Evolutionary conservation across 2,888 invertebrate genomes (phyloP).

Genomic region (Saturnia japonica): DNA sequence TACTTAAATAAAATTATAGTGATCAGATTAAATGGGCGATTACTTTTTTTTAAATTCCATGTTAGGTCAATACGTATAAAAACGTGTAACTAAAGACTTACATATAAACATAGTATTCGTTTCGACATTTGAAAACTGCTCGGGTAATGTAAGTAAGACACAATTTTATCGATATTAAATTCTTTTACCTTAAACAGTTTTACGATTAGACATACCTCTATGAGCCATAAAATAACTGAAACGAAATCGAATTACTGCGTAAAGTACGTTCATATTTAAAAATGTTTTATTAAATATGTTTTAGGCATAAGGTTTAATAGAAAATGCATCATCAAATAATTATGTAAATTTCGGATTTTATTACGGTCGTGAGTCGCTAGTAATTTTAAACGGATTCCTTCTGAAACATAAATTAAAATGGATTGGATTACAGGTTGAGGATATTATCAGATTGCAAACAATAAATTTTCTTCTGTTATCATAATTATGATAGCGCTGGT

Average conservation of each 20-base stretch:
- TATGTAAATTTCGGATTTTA: not conserved
- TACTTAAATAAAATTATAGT: not conserved
- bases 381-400: not conserved
- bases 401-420: not conserved
- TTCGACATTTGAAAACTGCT: not conserved
- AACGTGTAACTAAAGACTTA: not conserved
- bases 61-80: not conserved
- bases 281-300: no score
- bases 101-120: not conserved
- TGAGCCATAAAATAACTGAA: not conserved
- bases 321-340: no score
- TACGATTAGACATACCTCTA: not conserved
- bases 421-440: not conserved
- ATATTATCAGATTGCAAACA: not conserved
- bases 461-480: not conserved
- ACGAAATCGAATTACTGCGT: not conserved
- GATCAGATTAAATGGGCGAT: no score
- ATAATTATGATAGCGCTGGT: not conserved
- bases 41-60: not conserved
- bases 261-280: not conserved
- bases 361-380: not conserved
- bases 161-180: slow-evolving; percentile 2
- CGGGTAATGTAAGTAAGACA: not conserved
- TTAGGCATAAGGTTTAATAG: no score
- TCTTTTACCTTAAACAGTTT: slow-evolving; percentile 7